Base-by-base conservation (phyloP, 2,888 invertebrate species). In the Anoplius nigerrimus region DNA sequence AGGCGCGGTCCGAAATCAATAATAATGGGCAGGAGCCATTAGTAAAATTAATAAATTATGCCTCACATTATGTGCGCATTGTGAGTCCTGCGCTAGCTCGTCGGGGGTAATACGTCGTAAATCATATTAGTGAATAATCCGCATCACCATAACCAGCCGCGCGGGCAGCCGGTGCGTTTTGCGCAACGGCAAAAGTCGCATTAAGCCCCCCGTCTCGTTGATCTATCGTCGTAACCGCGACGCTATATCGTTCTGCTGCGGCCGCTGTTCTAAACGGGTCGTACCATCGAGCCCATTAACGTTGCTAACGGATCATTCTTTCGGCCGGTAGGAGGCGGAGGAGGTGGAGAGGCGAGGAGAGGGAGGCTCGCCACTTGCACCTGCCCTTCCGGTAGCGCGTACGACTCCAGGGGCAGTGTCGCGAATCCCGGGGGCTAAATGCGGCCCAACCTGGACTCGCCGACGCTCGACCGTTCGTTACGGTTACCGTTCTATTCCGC, bases 111-210 rank as follows among this genome's bases (percentile, higher is more conserved):
- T 88, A 84, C 82, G 83, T 84, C 86, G 87, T 88, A 88, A 87
- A 88, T 88, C 88, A 88, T 88, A 88, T 88, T 88, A 88, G 88
- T 87, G 88, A 88, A 88, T 88, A 88, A 88, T 88, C 88, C 88
- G 85, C 88, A 86, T 87, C 88, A 88, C 86, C 85, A 85, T 86
- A 87, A 86, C 87, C 84, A 82, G 80, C 81, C 80, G 74, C 75
- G 66, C 73, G 66, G 72, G 76, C 73, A 79, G 79, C 81, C 81
- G 78, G 73, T 72, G 74, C 81, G 75, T 81, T 75, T 82, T 84
- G 84, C 82, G 80, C 80, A 76, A 69, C 65, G 72, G 80, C 82
- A 82, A 86, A 87, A 87, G 84, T 85, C 77, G 72, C 69, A 69
- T 69, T 75, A 71, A 71, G 64, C 71, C 62, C 62, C 59, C 43